phyloP scores from a whole-genome alignment of 2,888 invertebrate species.

The Chrysolina oricalcia region DNA sequence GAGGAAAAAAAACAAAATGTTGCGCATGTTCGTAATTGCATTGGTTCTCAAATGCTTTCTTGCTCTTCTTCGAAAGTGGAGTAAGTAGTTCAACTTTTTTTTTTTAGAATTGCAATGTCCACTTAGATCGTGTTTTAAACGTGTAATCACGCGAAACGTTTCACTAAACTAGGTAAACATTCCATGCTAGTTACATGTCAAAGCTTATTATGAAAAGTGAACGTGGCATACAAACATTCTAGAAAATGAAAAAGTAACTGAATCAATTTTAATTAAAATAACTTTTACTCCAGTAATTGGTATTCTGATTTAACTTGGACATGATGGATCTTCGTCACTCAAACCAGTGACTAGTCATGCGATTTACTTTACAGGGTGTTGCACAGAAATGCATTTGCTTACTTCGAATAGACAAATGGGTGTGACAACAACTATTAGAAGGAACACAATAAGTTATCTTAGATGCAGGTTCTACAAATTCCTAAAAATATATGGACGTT shows the following conservation, averaged over 20 bases:
- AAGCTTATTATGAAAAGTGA: constrained; percentile 17
- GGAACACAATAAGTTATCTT: no score
- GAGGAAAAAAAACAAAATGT: constrained; percentile 1
- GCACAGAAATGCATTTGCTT: no score
- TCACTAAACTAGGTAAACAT: constrained; percentile 18
- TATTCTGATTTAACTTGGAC: background rate
- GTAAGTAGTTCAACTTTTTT: constrained; percentile 10
- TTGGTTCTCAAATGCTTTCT: constrained; percentile 13
- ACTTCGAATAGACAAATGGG: no score
- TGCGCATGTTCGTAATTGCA: constrained; percentile 1
- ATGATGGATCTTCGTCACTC: no score
- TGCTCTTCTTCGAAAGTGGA: constrained; percentile 25
- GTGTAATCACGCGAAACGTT: constrained; percentile 8
- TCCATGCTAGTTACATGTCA: constrained; percentile 7
- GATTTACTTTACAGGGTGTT: no score
- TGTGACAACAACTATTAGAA: no score
- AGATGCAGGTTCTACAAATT: no score
- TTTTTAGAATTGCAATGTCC: constrained; percentile 13
- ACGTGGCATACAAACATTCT: background rate
- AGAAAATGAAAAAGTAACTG: constrained; percentile 1
- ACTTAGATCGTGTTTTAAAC: background rate
- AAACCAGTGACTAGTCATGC: no score
- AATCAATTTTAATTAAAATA: background rate
- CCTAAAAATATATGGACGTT: no score
- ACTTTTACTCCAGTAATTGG: background rate